Conservation (phyloP, 2,113 vertebrate genomes). For the Corydoras maculifer region DNA sequence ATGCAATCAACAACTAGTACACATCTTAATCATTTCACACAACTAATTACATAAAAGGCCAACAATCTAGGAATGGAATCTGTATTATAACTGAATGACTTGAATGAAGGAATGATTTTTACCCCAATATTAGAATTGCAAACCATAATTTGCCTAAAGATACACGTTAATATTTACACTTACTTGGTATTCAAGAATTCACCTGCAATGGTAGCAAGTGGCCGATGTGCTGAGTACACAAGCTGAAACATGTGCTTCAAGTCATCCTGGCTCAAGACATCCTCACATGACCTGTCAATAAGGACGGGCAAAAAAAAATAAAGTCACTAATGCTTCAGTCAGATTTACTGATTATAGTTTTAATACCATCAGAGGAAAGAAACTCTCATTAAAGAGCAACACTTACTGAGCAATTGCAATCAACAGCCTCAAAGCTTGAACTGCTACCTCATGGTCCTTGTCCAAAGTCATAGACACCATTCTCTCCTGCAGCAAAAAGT, state of each 20-base stretch:
- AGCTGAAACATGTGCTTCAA: conserved; percentile 72
- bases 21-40: too few relatives aligned
- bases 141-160: too few relatives aligned
- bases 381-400: conserved; percentile 12
- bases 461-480: conserved; percentile 87
- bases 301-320: too few relatives aligned
- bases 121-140: too few relatives aligned
- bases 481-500: conserved; percentile 67
- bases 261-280: conserved; percentile 67
- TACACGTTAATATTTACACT: conserved; percentile 11
- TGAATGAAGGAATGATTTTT: too few relatives aligned
- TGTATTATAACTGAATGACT: too few relatives aligned
- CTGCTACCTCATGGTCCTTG: conserved; percentile 83
- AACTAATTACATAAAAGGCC: too few relatives aligned
- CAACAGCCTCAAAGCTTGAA: conserved; percentile 84
- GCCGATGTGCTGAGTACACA: conserved; percentile 79
- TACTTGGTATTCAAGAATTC: conserved; percentile 81
- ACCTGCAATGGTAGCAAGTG: conserved; percentile 76
- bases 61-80: too few relatives aligned
- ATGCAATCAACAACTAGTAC: too few relatives aligned
- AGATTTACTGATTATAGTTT: too few relatives aligned
- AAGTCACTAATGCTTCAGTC: too few relatives aligned
- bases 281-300: conserved; percentile 66
- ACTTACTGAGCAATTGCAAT: conserved; percentile 81
- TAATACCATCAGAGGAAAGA: too few relatives aligned